These are phyloP conservation scores for Amblyornis subalaris DNA, from an alignment of 2,113 vertebrate species.

Conservation along the genomic window DNA sequence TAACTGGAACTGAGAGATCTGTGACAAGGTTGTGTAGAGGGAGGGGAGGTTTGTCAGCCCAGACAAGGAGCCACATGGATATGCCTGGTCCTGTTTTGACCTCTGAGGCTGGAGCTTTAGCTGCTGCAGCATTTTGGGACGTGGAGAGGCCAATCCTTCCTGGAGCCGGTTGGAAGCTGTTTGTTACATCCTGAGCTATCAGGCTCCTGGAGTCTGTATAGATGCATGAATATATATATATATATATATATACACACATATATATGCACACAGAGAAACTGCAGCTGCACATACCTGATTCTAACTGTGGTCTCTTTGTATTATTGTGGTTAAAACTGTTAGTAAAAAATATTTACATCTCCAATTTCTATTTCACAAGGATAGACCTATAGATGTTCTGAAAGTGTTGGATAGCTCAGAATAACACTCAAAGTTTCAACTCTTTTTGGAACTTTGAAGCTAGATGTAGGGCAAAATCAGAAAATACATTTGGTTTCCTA, in stretches of 20 bases:
- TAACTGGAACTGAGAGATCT: background rate
- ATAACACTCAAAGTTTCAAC: background rate
- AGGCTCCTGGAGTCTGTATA: background rate
- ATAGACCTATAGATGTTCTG: background rate
- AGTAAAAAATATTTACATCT: background rate
- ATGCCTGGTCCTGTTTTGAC: background rate
- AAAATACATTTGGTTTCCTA: background rate
- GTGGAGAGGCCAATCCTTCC: background rate
- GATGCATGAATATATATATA: background rate
- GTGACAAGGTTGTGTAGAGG: background rate
- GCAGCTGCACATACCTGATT: background rate
- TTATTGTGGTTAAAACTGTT: background rate
- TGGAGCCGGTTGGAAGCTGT: background rate
- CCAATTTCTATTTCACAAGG: background rate
- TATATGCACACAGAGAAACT: fast-evolving
- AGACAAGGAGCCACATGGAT: background rate
- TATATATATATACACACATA: fast-evolving
- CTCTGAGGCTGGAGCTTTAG: background rate
- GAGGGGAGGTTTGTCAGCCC: background rate
- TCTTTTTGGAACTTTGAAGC: background rate
- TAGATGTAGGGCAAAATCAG: background rate
- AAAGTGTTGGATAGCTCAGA: background rate
- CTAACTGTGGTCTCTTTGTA: background rate
- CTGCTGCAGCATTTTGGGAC: background rate
- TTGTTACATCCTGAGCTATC: background rate